These are phyloP conservation scores for Pseudococcus jackbeardsleyi DNA, from an alignment of 2,888 invertebrate species.

Conservation along the genomic window DNA sequence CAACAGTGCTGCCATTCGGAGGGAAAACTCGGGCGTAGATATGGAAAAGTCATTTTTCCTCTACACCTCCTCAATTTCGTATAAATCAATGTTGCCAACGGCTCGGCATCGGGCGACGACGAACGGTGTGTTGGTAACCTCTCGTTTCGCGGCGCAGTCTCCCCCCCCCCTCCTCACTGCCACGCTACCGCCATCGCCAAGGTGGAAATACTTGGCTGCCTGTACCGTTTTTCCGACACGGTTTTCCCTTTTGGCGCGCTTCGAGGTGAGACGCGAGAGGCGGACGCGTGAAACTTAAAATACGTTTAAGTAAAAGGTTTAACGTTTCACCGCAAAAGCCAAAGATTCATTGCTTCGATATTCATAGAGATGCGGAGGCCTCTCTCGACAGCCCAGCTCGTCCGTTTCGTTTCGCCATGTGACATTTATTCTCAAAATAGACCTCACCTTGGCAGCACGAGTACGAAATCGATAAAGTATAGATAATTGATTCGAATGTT, in stretches of 20 bases:
- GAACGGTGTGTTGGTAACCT: conserved; percentile 48
- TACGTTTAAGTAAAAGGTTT: conserved; percentile 60
- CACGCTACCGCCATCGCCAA: not conserved
- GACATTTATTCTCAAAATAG: conserved; percentile 20
- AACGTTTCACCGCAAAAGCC: conserved; percentile 57
- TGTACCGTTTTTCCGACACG: conserved; percentile 42
- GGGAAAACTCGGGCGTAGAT: conserved; percentile 55
- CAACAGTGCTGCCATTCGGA: conserved; percentile 58
- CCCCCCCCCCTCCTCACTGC: no score
- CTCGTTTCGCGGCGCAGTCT: not conserved
- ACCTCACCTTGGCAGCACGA: not conserved
- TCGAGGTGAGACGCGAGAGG: not conserved
- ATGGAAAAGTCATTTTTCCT: conserved; percentile 65
- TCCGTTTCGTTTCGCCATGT: not conserved
- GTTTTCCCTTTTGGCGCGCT: conserved; percentile 15
- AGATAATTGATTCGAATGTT: no score
- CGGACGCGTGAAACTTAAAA: conserved; percentile 27
- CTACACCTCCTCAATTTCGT: conserved; percentile 61
- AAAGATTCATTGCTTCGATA: conserved; percentile 57
- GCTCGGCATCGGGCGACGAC: conserved; percentile 58
- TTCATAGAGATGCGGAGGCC: conserved; percentile 46
- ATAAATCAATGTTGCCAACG: conserved; percentile 65
- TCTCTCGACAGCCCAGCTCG: not conserved
- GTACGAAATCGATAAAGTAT: no score
- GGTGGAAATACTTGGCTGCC: conserved; percentile 48